Evolutionary conservation across 1,140 invertebrate genomes (phyloP).

Genomic region (Drosophila triauraria): DNA sequence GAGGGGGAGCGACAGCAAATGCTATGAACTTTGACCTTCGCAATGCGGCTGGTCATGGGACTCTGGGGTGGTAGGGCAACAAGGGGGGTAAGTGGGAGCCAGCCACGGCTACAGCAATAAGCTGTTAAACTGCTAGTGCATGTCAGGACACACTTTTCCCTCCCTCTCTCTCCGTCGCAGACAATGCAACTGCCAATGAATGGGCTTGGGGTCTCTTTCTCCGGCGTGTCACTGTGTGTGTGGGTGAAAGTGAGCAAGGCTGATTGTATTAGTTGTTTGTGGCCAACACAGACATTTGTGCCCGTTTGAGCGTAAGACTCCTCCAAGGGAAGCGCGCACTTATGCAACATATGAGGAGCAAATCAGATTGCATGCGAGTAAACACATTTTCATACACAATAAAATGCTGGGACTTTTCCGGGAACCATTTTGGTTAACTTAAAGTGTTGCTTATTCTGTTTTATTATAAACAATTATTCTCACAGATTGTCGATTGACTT

Average conservation of each 20-base stretch:
- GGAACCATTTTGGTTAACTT: background rate
- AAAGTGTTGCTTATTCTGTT: background rate
- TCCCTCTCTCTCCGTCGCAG: slow-evolving; percentile 2
- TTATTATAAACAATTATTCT: background rate
- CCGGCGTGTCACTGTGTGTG: background rate
- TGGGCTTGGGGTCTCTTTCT: background rate
- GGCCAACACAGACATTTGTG: slow-evolving; percentile 68
- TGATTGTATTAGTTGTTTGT: slow-evolving; percentile 68
- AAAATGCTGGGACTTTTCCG: background rate
- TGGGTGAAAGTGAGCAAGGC: slow-evolving; percentile 15
- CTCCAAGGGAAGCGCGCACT: slow-evolving; percentile 17
- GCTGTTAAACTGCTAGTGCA: slow-evolving; percentile 66
- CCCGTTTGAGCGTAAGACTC: slow-evolving; percentile 46
- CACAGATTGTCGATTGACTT: background rate
- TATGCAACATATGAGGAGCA: slow-evolving; percentile 31
- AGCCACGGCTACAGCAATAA: slow-evolving; percentile 37
- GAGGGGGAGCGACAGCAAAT: slow-evolving; percentile 16
- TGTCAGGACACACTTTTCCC: slow-evolving; percentile 12
- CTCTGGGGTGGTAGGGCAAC: background rate
- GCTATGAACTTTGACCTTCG: slow-evolving; percentile 69
- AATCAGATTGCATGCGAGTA: slow-evolving; percentile 40
- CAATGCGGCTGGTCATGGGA: background rate
- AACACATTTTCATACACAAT: background rate
- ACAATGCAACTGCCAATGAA: slow-evolving; percentile 62
- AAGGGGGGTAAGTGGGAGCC: background rate